Evolutionary conservation across 2,113 vertebrate genomes (phyloP).

Genomic region (Gobiocypris rarus): DNA sequence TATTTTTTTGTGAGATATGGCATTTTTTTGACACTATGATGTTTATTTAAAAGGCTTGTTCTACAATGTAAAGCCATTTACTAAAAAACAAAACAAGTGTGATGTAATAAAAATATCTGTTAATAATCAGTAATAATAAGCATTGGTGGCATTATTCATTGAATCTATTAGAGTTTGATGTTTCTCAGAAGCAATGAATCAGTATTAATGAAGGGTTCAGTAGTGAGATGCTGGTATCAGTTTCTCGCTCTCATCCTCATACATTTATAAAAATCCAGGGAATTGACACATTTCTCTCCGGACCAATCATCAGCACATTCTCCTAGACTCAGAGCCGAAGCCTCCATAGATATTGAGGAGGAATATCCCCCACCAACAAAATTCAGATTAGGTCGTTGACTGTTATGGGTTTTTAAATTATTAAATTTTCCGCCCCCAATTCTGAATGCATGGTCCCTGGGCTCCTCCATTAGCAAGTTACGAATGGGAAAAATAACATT

Average conservation of each 20-base stretch:
- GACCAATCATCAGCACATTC: background rate
- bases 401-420: conserved; percentile 1
- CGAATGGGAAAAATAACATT: background rate
- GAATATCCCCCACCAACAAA: background rate
- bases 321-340: background rate
- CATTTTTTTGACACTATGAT: background rate
- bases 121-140: no score
- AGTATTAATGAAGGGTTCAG: background rate
- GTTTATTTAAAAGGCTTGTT: no score
- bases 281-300: background rate
- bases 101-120: no score
- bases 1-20: background rate
- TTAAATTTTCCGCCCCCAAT: background rate
- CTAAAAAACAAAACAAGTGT: no score
- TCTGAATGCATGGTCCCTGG: background rate
- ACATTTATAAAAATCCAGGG: background rate
- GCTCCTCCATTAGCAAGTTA: conserved; percentile 18
- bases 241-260: background rate
- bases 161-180: no score
- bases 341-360: background rate
- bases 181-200: background rate
- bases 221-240: background rate
- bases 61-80: no score
- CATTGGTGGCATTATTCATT: no score
- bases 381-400: background rate